Percentiles rank a stretch among this genome's conserved stretches.
These are phyloP conservation scores for Bucco capensis DNA, from an alignment of 2,113 vertebrate species.

Conservation along the genomic window DNA sequence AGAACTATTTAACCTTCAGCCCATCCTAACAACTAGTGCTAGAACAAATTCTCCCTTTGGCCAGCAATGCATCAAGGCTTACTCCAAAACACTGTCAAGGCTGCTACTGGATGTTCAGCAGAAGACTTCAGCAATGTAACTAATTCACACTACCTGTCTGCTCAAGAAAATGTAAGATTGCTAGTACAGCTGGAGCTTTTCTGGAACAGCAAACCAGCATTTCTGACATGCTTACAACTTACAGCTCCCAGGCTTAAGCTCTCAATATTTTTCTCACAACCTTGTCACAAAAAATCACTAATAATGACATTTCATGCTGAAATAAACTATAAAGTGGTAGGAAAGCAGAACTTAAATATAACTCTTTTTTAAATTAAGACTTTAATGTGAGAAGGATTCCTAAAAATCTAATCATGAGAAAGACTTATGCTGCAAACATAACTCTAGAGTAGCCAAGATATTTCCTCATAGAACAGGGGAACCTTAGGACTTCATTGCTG, in stretches of 20 bases:
- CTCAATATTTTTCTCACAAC: background rate
- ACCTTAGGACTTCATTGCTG: background rate
- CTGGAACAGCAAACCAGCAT: background rate
- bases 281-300: background rate
- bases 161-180: background rate
- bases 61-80: background rate
- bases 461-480: background rate
- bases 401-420: background rate
- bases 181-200: background rate
- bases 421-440: background rate
- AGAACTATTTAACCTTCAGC: slow-evolving; percentile 16
- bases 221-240: background rate
- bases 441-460: background rate
- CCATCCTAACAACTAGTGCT: background rate
- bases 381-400: background rate
- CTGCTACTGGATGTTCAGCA: slow-evolving; percentile 19
- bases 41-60: slow-evolving; percentile 10
- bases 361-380: background rate
- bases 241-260: background rate
- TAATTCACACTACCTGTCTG: background rate
- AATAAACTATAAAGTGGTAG: background rate
- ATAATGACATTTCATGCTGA: background rate
- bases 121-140: background rate
- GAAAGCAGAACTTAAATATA: background rate
- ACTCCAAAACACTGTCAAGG: slow-evolving; percentile 41